Conservation (phyloP, 2,797 vertebrate genomes). For the Pangasius djambal region DNA sequence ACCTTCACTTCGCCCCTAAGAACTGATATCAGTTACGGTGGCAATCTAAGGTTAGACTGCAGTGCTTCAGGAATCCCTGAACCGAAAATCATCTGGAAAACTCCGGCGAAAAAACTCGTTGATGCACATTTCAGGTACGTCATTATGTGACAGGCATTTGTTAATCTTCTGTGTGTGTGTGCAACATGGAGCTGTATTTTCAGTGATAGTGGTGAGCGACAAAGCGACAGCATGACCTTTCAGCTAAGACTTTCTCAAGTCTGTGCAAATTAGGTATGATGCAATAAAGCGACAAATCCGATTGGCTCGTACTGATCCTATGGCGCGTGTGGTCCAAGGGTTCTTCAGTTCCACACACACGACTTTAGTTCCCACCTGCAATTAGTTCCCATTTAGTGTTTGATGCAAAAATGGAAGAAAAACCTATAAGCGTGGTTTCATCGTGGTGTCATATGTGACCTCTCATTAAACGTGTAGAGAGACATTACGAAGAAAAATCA, state of each 20-base stretch:
- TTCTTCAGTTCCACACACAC: neutral
- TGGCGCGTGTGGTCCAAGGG: neutral
- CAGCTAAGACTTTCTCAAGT: neutral
- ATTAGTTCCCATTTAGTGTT: neutral
- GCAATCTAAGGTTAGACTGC: conserved; percentile 81
- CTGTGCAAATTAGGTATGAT: neutral
- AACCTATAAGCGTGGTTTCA: neutral
- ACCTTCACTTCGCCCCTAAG: conserved; percentile 80
- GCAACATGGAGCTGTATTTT: neutral
- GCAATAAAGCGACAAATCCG: too few relatives aligned
- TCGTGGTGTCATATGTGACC: neutral
- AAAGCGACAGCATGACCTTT: neutral
- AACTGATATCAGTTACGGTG: conserved; percentile 79
- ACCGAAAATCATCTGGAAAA: conserved; percentile 89
- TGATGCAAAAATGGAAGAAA: neutral
- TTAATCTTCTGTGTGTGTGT: neutral
- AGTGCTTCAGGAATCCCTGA: conserved; percentile 85
- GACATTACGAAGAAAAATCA: too few relatives aligned
- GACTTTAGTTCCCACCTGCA: neutral
- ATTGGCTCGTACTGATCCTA: neutral
- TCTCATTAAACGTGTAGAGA: neutral
- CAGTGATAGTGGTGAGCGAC: neutral
- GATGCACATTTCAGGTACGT: conserved; percentile 86
- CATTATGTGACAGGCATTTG: neutral
- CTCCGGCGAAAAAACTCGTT: conserved; percentile 84